A percentile compares a stretch with the other conserved stretches of the same genome.
These are phyloP conservation scores for Dolichopus griseipennis DNA, from an alignment of 2,888 invertebrate species.

Conservation along the genomic window DNA sequence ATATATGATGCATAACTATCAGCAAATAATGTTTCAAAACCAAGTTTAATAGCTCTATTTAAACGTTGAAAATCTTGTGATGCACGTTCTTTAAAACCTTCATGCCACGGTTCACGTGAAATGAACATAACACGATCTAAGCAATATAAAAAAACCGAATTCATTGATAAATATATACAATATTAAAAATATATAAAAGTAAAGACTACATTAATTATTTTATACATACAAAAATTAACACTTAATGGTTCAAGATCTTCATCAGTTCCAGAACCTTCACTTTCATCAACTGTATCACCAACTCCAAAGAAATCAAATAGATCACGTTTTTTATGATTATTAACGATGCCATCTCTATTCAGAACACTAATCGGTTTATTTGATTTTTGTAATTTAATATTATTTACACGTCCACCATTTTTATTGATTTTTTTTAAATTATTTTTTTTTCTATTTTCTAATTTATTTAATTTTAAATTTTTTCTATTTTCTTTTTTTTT, in stretches of 20 bases:
- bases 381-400: conserved; percentile 14
- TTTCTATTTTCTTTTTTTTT: conserved; percentile 10
- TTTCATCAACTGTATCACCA: conserved; percentile 24
- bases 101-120: conserved; percentile 31
- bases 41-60: conserved; percentile 25
- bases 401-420: conserved; percentile 8
- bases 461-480: conserved; percentile 15
- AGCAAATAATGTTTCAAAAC: conserved; percentile 27
- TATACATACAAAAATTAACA: conserved; percentile 20
- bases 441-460: background rate
- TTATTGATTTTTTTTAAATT: conserved; percentile 8
- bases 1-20: conserved; percentile 25
- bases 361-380: background rate
- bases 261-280: conserved; percentile 8
- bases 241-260: conserved; percentile 10
- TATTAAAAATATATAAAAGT: background rate
- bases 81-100: conserved; percentile 23
- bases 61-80: conserved; percentile 26
- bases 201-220: background rate
- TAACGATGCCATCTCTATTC: conserved; percentile 15
- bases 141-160: background rate
- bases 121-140: conserved; percentile 33
- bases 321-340: conserved; percentile 11
- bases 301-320: conserved; percentile 24
- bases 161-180: background rate